Base-by-base conservation (phyloP, 2,797 vertebrate species). In the Parauchenoglanis punctatus region DNA sequence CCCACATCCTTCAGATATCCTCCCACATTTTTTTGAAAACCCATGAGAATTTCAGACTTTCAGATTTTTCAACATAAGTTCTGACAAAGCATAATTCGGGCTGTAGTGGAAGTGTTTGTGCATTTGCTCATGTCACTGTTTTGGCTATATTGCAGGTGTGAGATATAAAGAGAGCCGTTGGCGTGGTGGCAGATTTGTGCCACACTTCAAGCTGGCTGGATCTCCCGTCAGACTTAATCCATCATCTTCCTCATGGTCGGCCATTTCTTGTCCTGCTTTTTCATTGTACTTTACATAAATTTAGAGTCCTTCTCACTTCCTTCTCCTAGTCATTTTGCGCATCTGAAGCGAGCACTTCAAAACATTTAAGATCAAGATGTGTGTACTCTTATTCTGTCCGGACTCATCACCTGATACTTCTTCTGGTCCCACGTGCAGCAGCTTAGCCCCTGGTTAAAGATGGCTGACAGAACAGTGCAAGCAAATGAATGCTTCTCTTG, bases 381-480 rank as follows among this genome's bases (percentile, higher is more conserved):
- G 6, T 8, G 13, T 75, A n/a, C 72, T 73, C 52, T 52, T 70
- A 83, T 15, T 56, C 72, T 46, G 63, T 72, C 63, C 25, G 78
- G 25, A 25, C 76, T 83, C 72, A 61, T 88, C 65, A 56, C 49
- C 84, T 58, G 76, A 63, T 73, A 61, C 68, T 81, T 77, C 52
- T 17, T 84, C 40, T 87, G 81, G 89, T 70, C 87, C 73, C 90
- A 86, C 85, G 83, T 87, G 77, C 85, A 77, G 80, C 67, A 86
- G 85, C 77, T 77, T 83, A 88, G 75, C 86, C 86, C 88, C 86
- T 89, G 87, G 91, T 88, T 91, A 89, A 89, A 54, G 59, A 81
- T 88, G 83, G 70, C 85, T 84, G 31, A 40, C 86, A 81, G 87
- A 84, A 80, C 25, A 73, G 77, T 52, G 73, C 18, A 25, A 81